Percentiles rank a stretch among this genome's conserved stretches.
phyloP scores from a whole-genome alignment of 2,113 vertebrate genomes.

The Pedionomus torquatus region DNA sequence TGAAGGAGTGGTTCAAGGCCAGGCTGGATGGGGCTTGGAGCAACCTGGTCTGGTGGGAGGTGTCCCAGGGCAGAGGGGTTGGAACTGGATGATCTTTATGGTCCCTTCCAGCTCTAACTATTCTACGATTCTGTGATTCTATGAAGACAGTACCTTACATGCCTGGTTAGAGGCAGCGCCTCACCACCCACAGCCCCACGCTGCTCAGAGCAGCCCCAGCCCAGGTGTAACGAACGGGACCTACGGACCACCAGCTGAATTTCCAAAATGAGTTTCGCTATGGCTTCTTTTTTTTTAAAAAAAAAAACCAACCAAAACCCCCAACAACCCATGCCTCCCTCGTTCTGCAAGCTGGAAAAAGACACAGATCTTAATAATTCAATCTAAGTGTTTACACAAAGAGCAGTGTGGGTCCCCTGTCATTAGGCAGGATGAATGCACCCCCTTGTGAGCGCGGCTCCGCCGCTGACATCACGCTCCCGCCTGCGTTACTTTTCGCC shows the following conservation, averaged over 20 bases:
- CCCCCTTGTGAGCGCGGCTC: constrained; percentile 34
- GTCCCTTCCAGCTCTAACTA: neutral
- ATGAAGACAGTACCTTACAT: rapidly evolving
- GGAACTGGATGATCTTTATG: neutral
- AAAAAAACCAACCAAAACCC: no score
- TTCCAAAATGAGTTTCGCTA: neutral
- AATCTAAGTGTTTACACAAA: neutral
- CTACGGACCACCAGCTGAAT: rapidly evolving
- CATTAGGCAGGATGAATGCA: constrained; percentile 1
- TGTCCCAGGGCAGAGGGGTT: neutral
- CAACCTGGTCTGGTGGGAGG: neutral
- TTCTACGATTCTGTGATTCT: neutral
- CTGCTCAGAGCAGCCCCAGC: neutral
- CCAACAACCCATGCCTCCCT: neutral
- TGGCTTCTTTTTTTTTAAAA: no score
- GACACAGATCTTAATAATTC: neutral
- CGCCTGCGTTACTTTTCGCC: constrained; percentile 71
- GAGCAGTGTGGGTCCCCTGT: neutral
- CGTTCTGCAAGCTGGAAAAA: neutral
- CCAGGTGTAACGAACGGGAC: rapidly evolving
- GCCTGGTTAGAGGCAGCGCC: neutral
- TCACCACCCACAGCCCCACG: neutral
- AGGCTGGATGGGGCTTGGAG: neutral
- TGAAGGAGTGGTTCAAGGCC: neutral
- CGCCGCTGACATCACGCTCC: constrained; percentile 60